Conservation (phyloP, 2,113 vertebrate species). For the Excalfactoria chinensis region DNA sequence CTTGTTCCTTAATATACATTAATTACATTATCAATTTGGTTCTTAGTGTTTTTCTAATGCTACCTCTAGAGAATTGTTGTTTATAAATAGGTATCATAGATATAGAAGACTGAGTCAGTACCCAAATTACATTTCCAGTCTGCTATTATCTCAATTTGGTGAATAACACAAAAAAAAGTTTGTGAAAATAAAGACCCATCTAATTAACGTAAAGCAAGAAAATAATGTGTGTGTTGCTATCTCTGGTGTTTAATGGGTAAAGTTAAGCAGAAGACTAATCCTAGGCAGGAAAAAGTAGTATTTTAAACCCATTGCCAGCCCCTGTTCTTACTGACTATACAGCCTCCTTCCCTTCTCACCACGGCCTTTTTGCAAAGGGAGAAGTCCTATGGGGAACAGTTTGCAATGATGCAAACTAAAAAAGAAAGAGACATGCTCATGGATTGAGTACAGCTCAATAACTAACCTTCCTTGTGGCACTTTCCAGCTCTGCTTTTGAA, state of each 20-base stretch:
- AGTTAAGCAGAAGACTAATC: not conserved
- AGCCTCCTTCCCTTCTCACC: not conserved
- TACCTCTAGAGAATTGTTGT: not conserved
- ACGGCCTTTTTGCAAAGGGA: not conserved
- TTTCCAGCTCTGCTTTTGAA: not conserved
- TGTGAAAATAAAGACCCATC: not conserved
- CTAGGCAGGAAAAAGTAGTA: not conserved
- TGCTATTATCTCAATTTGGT: not conserved
- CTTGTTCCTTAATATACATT: not conserved
- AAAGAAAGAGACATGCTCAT: accelerated
- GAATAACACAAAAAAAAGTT: not conserved
- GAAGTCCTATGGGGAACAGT: accelerated
- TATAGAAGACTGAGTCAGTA: not conserved
- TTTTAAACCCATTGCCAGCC: not conserved
- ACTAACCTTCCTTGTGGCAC: not conserved
- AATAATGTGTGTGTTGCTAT: accelerated
- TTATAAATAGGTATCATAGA: not conserved
- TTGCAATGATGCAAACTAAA: not conserved
- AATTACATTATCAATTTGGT: not conserved
- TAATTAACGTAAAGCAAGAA: not conserved
- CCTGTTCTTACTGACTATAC: not conserved
- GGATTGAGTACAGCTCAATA: not conserved
- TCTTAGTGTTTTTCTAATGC: not conserved
- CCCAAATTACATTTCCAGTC: not conserved
- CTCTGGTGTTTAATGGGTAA: not conserved